These are phyloP conservation scores for Carlito syrichta DNA, from an alignment of 2,113 vertebrate genomes.

Conservation along the genomic window DNA sequence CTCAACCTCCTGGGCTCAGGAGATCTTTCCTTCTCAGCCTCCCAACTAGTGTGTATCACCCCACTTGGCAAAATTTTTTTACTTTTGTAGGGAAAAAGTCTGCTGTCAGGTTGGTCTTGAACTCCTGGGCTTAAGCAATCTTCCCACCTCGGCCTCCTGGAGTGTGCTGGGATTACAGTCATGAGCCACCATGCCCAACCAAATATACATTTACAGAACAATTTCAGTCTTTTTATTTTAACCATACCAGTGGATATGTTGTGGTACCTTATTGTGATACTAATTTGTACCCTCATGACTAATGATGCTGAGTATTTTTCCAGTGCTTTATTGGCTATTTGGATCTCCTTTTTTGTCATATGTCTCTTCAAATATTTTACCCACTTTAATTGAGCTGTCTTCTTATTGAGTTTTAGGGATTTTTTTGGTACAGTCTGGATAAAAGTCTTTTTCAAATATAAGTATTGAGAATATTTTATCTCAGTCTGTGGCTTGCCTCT, in stretches of 20 bases:
- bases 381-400: background rate
- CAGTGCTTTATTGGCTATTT: background rate
- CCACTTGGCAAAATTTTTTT: no score
- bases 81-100: no score
- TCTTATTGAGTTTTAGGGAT: constrained; percentile 1
- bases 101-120: no score
- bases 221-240: background rate
- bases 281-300: background rate
- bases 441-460: background rate
- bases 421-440: background rate
- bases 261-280: background rate
- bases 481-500: background rate
- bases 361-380: background rate
- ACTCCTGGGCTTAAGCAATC: no score
- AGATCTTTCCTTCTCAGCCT: no score
- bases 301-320: background rate
- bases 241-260: background rate
- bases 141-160: no score
- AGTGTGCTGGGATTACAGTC: no score
- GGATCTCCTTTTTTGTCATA: background rate
- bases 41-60: no score
- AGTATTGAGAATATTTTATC: background rate
- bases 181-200: no score
- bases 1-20: no score
- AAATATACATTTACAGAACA: no score